Evolutionary conservation across 2,888 invertebrate species (phyloP).

Genomic region (Graphium colonna): DNA sequence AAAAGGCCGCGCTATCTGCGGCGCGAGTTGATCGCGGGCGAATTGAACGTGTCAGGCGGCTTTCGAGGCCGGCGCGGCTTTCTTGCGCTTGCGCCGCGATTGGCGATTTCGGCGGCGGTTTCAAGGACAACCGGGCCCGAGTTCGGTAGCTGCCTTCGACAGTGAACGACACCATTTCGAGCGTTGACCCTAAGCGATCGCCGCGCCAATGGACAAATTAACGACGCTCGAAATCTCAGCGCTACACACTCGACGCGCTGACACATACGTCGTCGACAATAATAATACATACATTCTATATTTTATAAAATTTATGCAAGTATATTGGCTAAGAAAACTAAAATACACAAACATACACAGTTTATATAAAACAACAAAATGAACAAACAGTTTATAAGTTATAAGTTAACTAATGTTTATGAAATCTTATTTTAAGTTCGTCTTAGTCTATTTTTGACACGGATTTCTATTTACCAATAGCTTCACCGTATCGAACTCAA

Average conservation of each 20-base stretch:
- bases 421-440: too few relatives aligned
- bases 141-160: constrained; percentile 74
- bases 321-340: too few relatives aligned
- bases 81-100: constrained; percentile 47
- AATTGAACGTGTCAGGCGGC: constrained; percentile 17
- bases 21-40: constrained; percentile 8
- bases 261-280: too few relatives aligned
- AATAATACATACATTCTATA: constrained; percentile 58
- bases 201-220: constrained; percentile 60
- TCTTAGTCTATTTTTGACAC: too few relatives aligned
- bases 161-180: constrained; percentile 74
- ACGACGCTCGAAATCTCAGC: constrained; percentile 53
- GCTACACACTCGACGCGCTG: constrained; percentile 43
- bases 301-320: too few relatives aligned
- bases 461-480: too few relatives aligned
- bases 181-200: constrained; percentile 70
- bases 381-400: too few relatives aligned
- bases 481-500: too few relatives aligned
- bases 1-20: neutral
- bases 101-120: constrained; percentile 61
- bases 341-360: too few relatives aligned
- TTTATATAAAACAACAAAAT: too few relatives aligned
- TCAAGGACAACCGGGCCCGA: constrained; percentile 73
- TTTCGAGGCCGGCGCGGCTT: constrained; percentile 16
- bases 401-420: too few relatives aligned